These are phyloP conservation scores for Oreochromis tanganicae DNA, from an alignment of 2,113 vertebrate species.

Conservation along the genomic window DNA sequence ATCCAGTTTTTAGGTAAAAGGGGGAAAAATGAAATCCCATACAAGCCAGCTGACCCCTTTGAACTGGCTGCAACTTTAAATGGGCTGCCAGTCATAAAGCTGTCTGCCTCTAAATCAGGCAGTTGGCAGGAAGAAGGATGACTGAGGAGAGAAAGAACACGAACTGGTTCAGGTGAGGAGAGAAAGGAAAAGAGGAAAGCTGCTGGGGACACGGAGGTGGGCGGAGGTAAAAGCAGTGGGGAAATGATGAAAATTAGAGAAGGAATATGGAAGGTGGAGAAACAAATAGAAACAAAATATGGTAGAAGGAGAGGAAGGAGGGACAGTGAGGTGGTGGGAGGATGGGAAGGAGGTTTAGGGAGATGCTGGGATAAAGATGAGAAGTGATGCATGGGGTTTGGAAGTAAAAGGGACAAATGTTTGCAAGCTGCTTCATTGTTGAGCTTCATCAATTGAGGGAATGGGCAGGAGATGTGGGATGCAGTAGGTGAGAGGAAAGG, in stretches of 20 bases:
- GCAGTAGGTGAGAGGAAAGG: not conserved
- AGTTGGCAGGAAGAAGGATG: slow-evolving; percentile 1
- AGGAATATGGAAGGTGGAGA: not conserved
- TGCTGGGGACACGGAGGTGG: not conserved
- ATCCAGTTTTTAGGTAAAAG: not conserved
- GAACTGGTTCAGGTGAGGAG: not conserved
- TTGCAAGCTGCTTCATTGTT: not conserved
- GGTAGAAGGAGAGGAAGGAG: not conserved
- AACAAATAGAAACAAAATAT: slow-evolving; percentile 6
- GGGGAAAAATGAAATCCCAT: not conserved
- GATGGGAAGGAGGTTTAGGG: not conserved
- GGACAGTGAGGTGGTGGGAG: not conserved
- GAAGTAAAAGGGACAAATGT: not conserved
- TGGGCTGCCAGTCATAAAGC: not conserved
- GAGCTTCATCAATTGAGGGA: not conserved
- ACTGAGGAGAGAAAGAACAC: not conserved
- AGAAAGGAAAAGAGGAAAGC: not conserved
- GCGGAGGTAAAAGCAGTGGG: not conserved
- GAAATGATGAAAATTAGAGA: not conserved
- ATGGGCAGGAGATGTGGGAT: not conserved
- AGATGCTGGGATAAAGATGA: not conserved
- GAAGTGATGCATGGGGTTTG: not conserved
- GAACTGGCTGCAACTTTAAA: not conserved
- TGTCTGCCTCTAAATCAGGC: slow-evolving; percentile 10
- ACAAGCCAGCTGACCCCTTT: not conserved